Evolutionary conservation across 1,140 invertebrate genomes (phyloP).

Genomic region (Physella acuta): DNA sequence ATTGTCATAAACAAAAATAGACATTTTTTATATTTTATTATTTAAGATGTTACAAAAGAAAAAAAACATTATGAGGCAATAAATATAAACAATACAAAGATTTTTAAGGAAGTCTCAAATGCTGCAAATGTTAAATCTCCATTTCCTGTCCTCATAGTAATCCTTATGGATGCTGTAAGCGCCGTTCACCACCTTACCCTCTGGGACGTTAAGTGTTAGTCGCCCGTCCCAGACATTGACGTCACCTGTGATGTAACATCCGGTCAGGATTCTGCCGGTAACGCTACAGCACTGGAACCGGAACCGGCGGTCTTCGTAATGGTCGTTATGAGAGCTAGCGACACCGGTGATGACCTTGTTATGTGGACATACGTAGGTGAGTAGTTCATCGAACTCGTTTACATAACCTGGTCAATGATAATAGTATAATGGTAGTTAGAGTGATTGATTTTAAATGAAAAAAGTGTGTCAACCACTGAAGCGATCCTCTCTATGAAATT

Average conservation of each 20-base stretch:
- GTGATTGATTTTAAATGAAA: too few species aligned
- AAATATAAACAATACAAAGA: too few species aligned
- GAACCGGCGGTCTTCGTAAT: constrained; percentile 24
- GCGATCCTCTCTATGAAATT: too few species aligned
- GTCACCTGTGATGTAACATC: not conserved
- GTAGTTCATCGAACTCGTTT: constrained; percentile 23
- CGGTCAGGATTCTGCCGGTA: not conserved
- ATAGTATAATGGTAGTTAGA: too few species aligned
- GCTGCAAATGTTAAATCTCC: not conserved
- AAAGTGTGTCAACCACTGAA: too few species aligned
- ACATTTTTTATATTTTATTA: too few species aligned
- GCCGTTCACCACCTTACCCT: not conserved
- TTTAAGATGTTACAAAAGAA: too few species aligned
- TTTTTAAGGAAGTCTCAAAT: too few species aligned
- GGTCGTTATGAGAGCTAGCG: constrained; percentile 26
- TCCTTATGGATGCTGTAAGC: not conserved
- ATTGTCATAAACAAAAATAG: too few species aligned
- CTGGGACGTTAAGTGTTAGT: not conserved
- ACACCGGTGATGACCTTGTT: constrained; percentile 22
- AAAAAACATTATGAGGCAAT: too few species aligned
- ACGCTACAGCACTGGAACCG: constrained; percentile 25
- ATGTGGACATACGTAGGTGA: constrained; percentile 23
- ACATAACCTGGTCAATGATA: constrained; percentile 23
- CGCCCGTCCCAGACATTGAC: not conserved
- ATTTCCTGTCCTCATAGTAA: not conserved